phyloP scores from a whole-genome alignment of 2,888 invertebrate species.

The Formica aserva region DNA sequence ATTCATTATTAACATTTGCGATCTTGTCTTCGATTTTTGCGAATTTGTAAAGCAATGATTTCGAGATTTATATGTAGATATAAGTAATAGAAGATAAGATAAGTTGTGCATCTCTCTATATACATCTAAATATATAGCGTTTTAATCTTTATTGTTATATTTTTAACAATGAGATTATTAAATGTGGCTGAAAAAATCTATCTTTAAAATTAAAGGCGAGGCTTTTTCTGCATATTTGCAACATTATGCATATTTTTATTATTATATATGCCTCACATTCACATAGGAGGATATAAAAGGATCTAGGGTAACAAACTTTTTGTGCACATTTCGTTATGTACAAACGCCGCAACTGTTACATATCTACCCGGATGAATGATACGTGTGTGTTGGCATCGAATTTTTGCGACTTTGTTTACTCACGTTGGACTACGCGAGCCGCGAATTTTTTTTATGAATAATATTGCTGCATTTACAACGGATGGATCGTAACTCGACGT shows the following conservation, averaged over 20 bases:
- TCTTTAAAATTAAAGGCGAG: neutral
- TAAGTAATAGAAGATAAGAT: neutral
- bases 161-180: neutral
- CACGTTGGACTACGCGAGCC: neutral
- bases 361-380: neutral
- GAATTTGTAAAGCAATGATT: neutral
- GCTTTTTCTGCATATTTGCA: neutral
- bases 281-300: conserved; percentile 1
- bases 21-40: neutral
- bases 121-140: neutral
- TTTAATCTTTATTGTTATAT: neutral
- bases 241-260: neutral
- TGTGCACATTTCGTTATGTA: neutral
- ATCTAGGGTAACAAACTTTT: neutral
- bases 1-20: conserved; percentile 68
- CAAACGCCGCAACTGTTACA: neutral
- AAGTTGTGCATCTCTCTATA: neutral
- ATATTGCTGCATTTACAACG: conserved; percentile 17
- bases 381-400: conserved; percentile 4
- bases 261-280: neutral
- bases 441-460: neutral
- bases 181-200: neutral
- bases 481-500: neutral
- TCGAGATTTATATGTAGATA: neutral
- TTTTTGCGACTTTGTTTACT: conserved; percentile 35